A percentile compares a stretch with the other conserved stretches of the same genome.
Evolutionary conservation across 2,888 invertebrate genomes (phyloP).

Genomic region (Sipunculus nudus): DNA sequence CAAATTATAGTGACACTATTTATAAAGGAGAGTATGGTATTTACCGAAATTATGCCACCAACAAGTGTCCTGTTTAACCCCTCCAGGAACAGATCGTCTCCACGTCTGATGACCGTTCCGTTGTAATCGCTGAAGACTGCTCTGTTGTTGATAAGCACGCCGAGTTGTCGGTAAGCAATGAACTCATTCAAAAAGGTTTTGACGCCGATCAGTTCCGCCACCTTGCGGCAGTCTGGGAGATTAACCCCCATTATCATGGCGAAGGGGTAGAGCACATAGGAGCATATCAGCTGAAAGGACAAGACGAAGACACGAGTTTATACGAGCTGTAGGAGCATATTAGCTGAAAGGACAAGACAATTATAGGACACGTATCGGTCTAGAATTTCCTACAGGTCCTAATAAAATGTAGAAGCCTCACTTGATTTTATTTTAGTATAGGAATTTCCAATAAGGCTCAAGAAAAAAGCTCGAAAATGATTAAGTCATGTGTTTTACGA

Average conservation of each 20-base stretch:
- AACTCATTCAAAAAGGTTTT: constrained; percentile 94
- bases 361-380: too few relatives aligned
- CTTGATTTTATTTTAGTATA: too few relatives aligned
- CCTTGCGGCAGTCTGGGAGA: constrained; percentile 75
- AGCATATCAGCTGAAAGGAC: constrained; percentile 71
- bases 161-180: constrained; percentile 80
- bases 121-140: constrained; percentile 38
- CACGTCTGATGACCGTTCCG: background rate
- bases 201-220: constrained; percentile 84
- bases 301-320: background rate
- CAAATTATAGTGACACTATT: too few relatives aligned
- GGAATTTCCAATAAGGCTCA: too few relatives aligned
- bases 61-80: constrained; percentile 17
- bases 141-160: constrained; percentile 19
- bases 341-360: too few relatives aligned
- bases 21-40: too few relatives aligned
- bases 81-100: constrained; percentile 22
- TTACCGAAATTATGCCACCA: constrained; percentile 27
- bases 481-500: too few relatives aligned
- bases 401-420: too few relatives aligned
- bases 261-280: constrained; percentile 89
- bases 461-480: too few relatives aligned
- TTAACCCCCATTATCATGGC: constrained; percentile 84
- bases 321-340: too few relatives aligned
- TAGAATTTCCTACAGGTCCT: too few relatives aligned